Evolutionary conservation across 2,888 invertebrate species (phyloP).

Genomic region (Shargacucullia verbasci): DNA sequence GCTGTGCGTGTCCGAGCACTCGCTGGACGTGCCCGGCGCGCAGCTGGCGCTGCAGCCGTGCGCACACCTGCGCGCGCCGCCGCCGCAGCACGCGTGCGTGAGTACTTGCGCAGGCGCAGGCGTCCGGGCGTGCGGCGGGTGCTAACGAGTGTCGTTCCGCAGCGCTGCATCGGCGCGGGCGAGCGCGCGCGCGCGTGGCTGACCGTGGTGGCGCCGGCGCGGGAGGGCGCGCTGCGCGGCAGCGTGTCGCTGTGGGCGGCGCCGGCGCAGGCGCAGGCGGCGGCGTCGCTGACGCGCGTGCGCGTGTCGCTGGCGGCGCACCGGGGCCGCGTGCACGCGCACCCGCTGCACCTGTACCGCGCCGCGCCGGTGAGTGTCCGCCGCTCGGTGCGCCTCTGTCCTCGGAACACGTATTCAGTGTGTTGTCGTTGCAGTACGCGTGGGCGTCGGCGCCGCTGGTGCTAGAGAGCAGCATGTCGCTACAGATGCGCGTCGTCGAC

Average conservation of each 20-base stretch:
- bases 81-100: conserved; percentile 50
- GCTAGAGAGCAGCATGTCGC: conserved; percentile 94
- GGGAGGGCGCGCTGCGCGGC: conserved; percentile 53
- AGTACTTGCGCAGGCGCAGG: conserved; percentile 5
- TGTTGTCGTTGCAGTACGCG: conserved; percentile 68
- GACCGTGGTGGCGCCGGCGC: conserved; percentile 68
- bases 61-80: conserved; percentile 45
- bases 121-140: too few species aligned
- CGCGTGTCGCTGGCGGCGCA: conserved; percentile 36
- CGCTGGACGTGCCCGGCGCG: conserved; percentile 61
- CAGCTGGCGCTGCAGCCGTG: conserved; percentile 50
- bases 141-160: not conserved
- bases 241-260: conserved; percentile 52
- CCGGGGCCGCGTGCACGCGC: conserved; percentile 52
- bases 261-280: conserved; percentile 40
- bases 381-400: too few species aligned
- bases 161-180: conserved; percentile 51
- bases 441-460: conserved; percentile 91
- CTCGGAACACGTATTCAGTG: too few species aligned
- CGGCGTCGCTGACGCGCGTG: conserved; percentile 15
- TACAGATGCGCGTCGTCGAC: conserved; percentile 93
- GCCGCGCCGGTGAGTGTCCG: conserved; percentile 62
- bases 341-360: conserved; percentile 49
- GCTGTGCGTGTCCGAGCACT: conserved; percentile 90
- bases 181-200: conserved; percentile 51